These are phyloP conservation scores for Sternarchorhynchus goeldii DNA, from an alignment of 2,797 vertebrate species.

Conservation along the genomic window DNA sequence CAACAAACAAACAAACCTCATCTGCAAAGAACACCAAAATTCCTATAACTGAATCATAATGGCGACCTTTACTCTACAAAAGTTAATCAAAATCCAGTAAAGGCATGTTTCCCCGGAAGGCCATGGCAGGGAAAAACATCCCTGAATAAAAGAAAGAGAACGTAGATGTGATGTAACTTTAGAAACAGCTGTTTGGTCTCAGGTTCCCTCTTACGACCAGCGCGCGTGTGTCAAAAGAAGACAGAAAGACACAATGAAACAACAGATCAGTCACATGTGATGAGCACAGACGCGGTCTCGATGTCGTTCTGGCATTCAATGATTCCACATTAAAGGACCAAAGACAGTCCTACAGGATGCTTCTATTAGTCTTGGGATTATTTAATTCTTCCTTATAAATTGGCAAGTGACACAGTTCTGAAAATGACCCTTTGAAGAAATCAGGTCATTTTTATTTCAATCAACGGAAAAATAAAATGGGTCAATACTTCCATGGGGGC, in stretches of 20 bases:
- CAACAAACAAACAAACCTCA: too few relatives aligned
- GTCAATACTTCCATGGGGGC: slow-evolving; percentile 47
- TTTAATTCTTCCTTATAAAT: slow-evolving; percentile 13
- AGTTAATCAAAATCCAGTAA: too few relatives aligned
- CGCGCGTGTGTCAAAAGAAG: slow-evolving; percentile 34
- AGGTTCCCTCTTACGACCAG: slow-evolving; percentile 25
- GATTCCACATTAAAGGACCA: not conserved
- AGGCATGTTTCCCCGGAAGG: not conserved
- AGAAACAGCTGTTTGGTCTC: slow-evolving; percentile 49
- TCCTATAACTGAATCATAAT: not conserved
- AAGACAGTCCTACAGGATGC: not conserved
- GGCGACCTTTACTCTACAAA: not conserved
- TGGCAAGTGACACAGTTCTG: not conserved
- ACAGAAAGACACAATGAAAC: slow-evolving; percentile 44
- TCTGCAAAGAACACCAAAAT: too few relatives aligned
- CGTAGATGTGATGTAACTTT: slow-evolving; percentile 10
- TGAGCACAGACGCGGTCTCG: slow-evolving; percentile 41
- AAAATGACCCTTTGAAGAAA: slow-evolving; percentile 47
- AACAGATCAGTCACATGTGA: slow-evolving; percentile 45
- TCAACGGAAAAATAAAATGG: slow-evolving; percentile 55
- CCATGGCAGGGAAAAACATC: not conserved
- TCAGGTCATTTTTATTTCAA: slow-evolving; percentile 56
- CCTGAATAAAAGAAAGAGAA: slow-evolving; percentile 16
- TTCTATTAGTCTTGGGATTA: not conserved
- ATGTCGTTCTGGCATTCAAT: not conserved